These are phyloP conservation scores for Maniola jurtina DNA, from an alignment of 1,140 invertebrate genomes.

Conservation along the genomic window DNA sequence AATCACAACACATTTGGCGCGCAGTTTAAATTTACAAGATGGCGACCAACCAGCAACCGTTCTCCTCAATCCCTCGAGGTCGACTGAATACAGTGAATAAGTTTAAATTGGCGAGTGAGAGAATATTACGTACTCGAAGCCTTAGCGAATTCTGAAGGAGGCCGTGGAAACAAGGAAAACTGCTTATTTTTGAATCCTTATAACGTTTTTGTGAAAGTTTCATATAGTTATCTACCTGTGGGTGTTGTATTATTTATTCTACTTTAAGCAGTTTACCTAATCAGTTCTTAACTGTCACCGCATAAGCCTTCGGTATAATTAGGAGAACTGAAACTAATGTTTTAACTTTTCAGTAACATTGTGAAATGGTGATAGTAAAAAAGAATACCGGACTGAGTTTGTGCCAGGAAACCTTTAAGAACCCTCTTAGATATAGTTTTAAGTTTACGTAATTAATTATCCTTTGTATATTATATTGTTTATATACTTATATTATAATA, in stretches of 20 bases:
- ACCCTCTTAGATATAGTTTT: no score
- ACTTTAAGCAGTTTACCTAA: no score
- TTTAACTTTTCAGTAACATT: no score
- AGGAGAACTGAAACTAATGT: no score
- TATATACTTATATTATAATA: no score
- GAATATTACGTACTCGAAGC: slow-evolving; percentile 55
- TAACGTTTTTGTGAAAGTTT: slow-evolving; percentile 10
- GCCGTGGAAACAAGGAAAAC: slow-evolving; percentile 67
- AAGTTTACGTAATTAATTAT: background rate
- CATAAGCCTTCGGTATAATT: no score
- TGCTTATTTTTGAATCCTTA: slow-evolving; percentile 34
- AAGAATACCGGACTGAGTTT: no score
- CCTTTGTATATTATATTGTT: no score
- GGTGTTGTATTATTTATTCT: background rate
- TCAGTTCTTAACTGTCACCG: no score
- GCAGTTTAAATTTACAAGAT: slow-evolving; percentile 52
- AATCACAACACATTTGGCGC: slow-evolving; percentile 50
- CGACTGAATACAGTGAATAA: slow-evolving; percentile 68
- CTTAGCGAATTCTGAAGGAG: slow-evolving; percentile 56
- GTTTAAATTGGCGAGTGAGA: slow-evolving; percentile 59
- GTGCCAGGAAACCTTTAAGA: no score
- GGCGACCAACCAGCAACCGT: slow-evolving; percentile 30
- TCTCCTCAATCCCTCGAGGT: slow-evolving; percentile 49
- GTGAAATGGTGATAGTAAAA: no score
- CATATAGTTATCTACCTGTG: background rate